phyloP scores from a whole-genome alignment of 2,797 vertebrate species.

The Peromyscus aztecus region DNA sequence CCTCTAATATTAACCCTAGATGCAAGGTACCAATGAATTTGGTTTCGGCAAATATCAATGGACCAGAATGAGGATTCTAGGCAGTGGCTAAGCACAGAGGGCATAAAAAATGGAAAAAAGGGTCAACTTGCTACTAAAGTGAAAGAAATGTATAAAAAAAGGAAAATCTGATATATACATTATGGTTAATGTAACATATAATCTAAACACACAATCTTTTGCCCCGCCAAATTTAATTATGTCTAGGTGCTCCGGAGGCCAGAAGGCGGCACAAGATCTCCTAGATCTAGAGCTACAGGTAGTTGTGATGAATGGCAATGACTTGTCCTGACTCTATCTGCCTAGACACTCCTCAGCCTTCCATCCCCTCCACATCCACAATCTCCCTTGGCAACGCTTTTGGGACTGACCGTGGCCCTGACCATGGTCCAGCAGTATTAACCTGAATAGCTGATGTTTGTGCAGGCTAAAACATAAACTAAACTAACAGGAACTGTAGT shows the following conservation, averaged over 20 bases:
- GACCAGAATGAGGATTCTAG: background rate
- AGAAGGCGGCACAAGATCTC: background rate
- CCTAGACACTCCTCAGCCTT: background rate
- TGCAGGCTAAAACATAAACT: background rate
- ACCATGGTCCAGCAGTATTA: background rate
- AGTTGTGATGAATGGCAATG: background rate
- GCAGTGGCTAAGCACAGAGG: conserved; percentile 1
- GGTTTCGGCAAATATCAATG: background rate
- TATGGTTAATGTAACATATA: conserved; percentile 2
- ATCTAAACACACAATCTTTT: background rate
- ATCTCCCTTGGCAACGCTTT: background rate
- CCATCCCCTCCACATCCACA: background rate
- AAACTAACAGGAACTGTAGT: background rate
- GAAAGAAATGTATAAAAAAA: background rate
- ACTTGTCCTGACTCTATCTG: background rate
- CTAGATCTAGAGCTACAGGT: background rate
- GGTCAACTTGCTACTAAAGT: background rate
- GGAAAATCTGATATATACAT: background rate
- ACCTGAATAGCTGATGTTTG: background rate
- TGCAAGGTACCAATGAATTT: background rate
- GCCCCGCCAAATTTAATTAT: background rate
- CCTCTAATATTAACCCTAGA: background rate
- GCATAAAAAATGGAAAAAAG: conserved; percentile 12
- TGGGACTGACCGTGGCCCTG: background rate
- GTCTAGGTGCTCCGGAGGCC: background rate